Evolutionary conservation across 2,113 vertebrate genomes (phyloP), one percentile per base, ranked within the genome.

Genomic region (Semnornis frantzii): DNA sequence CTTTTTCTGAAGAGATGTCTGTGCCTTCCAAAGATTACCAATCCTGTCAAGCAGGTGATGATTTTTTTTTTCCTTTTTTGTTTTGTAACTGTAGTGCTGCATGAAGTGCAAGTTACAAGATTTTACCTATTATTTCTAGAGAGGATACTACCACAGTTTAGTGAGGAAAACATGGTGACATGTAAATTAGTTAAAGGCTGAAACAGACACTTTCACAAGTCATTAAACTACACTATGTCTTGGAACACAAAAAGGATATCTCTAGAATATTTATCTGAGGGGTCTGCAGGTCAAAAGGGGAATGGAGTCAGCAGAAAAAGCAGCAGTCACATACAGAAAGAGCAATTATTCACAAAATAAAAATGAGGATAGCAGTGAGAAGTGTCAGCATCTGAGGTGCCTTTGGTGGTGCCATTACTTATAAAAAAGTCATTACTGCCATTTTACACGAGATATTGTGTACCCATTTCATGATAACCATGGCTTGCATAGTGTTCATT

Each of bases 1-100:
- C 44, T 95, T 91, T 44, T 79, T 91, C 44, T 91, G 34, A 82
- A 89, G 82, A 74, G n/a, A 44, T 87, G 37, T 23, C 70, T 92
- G 46, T 89, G 58, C 88, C 89, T 97, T 89, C 81, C 89, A 79
- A 95, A 96, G 71, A 90, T 94, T 83, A 78, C 57, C 11, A 71
- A 94, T 85, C 78, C 64, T 91, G 69, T 94, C 79, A 75, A 89
- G 65, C 68, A 92, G 57, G 64, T 95, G 87, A 82, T 73, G 85
- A 64, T 87, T 66, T 85, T 64, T 11, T 52, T 64, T 71, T 46
- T 17, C 44, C n/a, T 66, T 81, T 59, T 65, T 89, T 88, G 15
- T 63, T 96, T 95, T 85, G 71, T 57, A 87, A 92, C 63, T 72
- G 18, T 34, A 76, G 23, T 58, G 18, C 79, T 81, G 42, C 34